These are phyloP conservation scores for Scytalopus superciliaris DNA, from an alignment of 2,113 vertebrate species.

Conservation along the genomic window DNA sequence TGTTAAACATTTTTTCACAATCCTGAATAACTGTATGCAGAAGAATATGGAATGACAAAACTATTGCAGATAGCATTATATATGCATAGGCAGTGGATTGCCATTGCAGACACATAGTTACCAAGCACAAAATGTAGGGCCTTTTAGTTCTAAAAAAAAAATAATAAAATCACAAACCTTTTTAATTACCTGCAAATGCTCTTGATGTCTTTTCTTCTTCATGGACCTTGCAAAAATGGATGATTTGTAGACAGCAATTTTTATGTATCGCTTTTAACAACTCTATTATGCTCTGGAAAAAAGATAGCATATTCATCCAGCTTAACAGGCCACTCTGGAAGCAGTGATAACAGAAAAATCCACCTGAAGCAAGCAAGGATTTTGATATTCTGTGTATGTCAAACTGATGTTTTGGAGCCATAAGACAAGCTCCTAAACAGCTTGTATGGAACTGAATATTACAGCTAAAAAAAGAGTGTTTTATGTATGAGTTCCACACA, in stretches of 20 bases:
- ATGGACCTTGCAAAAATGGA: not conserved
- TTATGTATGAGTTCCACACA: not conserved
- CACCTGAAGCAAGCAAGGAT: not conserved
- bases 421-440: not conserved
- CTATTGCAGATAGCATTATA: not conserved
- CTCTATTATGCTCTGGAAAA: not conserved
- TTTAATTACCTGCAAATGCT: constrained; percentile 2
- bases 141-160: not conserved
- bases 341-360: not conserved
- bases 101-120: not conserved
- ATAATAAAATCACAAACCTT: not conserved
- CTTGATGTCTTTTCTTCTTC: not conserved
- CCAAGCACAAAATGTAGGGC: not conserved
- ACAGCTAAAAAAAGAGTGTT: not conserved
- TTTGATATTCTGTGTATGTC: not conserved
- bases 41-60: not conserved
- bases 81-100: not conserved
- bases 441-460: not conserved
- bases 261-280: not conserved
- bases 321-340: constrained; percentile 28
- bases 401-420: not conserved
- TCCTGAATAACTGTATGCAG: not conserved
- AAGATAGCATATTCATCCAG: not conserved
- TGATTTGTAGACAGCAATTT: not conserved
- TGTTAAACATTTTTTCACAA: not conserved